Conservation (phyloP, 2,888 invertebrate species). For the Cryptus viduatorius region DNA sequence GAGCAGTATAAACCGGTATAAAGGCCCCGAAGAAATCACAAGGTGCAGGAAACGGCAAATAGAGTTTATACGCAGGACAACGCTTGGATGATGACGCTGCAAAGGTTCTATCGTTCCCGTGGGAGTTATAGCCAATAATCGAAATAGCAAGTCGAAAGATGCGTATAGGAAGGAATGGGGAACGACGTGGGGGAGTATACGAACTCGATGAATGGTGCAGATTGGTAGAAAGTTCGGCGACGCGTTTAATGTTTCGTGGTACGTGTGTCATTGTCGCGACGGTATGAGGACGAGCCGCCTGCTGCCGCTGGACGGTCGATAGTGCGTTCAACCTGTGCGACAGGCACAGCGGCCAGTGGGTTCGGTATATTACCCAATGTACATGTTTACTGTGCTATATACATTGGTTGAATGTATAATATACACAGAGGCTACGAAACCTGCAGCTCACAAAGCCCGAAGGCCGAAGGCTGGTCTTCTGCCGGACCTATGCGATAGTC, state of each 20-base stretch:
- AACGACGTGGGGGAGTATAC: not conserved
- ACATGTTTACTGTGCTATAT: not conserved
- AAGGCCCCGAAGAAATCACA: no score
- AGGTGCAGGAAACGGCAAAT: not conserved
- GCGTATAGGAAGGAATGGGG: not conserved
- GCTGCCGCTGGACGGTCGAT: slow-evolving; percentile 30
- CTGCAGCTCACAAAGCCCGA: not conserved
- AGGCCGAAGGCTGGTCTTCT: not conserved
- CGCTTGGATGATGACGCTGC: not conserved
- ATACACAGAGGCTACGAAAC: not conserved
- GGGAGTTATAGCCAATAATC: not conserved
- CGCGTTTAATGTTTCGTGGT: slow-evolving; percentile 44
- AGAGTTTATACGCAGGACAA: not conserved
- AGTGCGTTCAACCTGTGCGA: slow-evolving; percentile 52
- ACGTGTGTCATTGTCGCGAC: slow-evolving; percentile 20
- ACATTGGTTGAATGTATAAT: slow-evolving; percentile 4
- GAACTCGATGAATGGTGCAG: not conserved
- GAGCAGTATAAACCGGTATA: no score
- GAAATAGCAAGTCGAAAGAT: not conserved
- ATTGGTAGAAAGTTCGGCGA: slow-evolving; percentile 16
- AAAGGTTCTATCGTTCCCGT: not conserved
- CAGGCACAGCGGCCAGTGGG: not conserved
- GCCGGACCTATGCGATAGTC: not conserved
- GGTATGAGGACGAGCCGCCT: slow-evolving; percentile 13
- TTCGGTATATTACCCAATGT: slow-evolving; percentile 4